Base-by-base conservation (phyloP, 2,888 invertebrate genomes). In the Ferdinandea cuprea region DNA sequence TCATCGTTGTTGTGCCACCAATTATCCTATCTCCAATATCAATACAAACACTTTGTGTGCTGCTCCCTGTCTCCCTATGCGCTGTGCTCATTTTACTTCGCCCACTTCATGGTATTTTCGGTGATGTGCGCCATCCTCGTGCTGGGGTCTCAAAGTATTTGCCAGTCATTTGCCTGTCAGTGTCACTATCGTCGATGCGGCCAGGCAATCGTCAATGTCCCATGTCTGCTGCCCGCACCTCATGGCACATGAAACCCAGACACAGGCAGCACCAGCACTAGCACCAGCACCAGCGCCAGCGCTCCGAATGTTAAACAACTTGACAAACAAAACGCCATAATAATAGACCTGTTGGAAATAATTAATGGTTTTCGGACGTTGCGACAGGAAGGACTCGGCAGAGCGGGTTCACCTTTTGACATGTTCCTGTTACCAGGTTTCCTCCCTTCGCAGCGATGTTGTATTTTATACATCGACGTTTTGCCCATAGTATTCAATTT, bases 291-390 rank as follows among this genome's bases (percentile, higher is more conserved):
- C 80, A 15, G 3, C 7, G 17, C 68, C 25, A 69, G 56, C 40
- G 46, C 54, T 50, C 56, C 68, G 46, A 77, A 78, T 83, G 83
- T 72, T 83, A 66, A 78, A 83, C 83, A 83, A 83, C 72, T 83
- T 78, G 83, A 78, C 83, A 83, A 78, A 83, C 83, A 83, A 77
- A 83, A 83, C 83, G 77, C 83, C 83, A 73, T 78, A 83, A 83
- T 83, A 83, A 83, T 83, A 83, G 83, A 83, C 83, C 83, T 83
- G 83, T 83, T 83, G 83, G 83, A 83, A 83, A 83, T 83, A 83
- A 77, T 83, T 83, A 83, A 83, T 83, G 83, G 83, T 83, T 83
- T 78, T 77, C 83, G 83, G 83, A 83, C 83, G 77, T 77, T 77
- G 77, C 66, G 77, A 77, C 77, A 78, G 77, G 68, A 78, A 83